Conservation (phyloP, 2,888 invertebrate species). For the Agriopis marginaria region DNA sequence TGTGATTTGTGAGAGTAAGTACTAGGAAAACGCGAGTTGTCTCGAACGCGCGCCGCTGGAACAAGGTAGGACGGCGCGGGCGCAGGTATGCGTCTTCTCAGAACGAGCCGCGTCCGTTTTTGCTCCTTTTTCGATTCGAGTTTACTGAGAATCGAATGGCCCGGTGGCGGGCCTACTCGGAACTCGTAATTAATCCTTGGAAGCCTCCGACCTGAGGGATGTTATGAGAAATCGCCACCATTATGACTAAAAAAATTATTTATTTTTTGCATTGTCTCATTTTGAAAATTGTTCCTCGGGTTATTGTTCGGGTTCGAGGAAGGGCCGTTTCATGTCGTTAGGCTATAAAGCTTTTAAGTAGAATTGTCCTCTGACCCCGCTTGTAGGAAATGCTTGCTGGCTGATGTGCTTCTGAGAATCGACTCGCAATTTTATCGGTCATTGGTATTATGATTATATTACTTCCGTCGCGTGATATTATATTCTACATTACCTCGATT, state of each 20-base stretch:
- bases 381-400: constrained; percentile 53
- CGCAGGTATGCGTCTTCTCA: constrained; percentile 84
- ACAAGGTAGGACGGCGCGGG: constrained; percentile 77
- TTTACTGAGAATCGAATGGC: constrained; percentile 84
- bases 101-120: constrained; percentile 80
- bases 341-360: constrained; percentile 62
- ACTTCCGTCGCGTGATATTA: constrained; percentile 19
- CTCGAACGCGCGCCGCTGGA: constrained; percentile 63
- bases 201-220: constrained; percentile 83
- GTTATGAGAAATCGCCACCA: constrained; percentile 81
- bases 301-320: constrained; percentile 70
- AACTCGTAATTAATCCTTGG: constrained; percentile 86
- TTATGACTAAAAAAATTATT: constrained; percentile 73
- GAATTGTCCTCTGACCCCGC: constrained; percentile 67
- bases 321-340: constrained; percentile 56
- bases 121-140: constrained; percentile 85
- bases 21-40: constrained; percentile 75
- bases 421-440: constrained; percentile 42
- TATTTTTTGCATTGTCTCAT: constrained; percentile 77
- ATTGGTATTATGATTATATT: constrained; percentile 30
- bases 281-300: constrained; percentile 70
- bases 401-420: constrained; percentile 57
- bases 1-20: constrained; percentile 53
- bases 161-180: constrained; percentile 84
- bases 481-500: not conserved